These are phyloP conservation scores for Matsumyia berberina DNA, from an alignment of 2,888 invertebrate species.

Conservation along the genomic window DNA sequence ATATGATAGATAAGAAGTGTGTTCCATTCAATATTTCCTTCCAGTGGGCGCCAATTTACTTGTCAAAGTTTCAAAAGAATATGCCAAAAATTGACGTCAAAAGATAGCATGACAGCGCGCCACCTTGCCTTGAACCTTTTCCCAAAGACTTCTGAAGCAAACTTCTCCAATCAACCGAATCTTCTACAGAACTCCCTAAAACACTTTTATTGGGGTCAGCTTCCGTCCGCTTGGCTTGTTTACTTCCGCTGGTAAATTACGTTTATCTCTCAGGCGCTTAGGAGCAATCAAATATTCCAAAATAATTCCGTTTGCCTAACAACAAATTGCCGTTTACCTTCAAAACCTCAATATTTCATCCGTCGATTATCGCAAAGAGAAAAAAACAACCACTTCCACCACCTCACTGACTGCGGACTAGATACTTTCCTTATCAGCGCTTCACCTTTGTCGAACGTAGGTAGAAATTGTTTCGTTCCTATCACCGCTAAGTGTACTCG, in stretches of 20 bases:
- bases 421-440: constrained; percentile 48
- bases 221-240: constrained; percentile 23
- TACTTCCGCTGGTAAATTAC: constrained; percentile 18
- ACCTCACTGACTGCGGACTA: constrained; percentile 16
- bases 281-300: too few species aligned
- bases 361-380: constrained; percentile 8
- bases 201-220: constrained; percentile 21
- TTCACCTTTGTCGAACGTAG: constrained; percentile 32
- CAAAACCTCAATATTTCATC: constrained; percentile 35
- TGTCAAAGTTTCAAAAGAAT: too few species aligned
- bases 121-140: too few species aligned
- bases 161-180: too few species aligned
- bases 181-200: too few species aligned
- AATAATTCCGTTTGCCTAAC: neutral
- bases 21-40: too few species aligned
- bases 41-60: too few species aligned
- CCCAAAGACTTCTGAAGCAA: too few species aligned
- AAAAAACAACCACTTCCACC: constrained; percentile 20
- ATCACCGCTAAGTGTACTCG: constrained; percentile 10
- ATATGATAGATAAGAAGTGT: too few species aligned
- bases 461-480: constrained; percentile 17
- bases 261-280: constrained; percentile 5
- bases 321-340: constrained; percentile 27
- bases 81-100: too few species aligned
- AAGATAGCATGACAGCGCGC: too few species aligned